phyloP scores from a whole-genome alignment of 2,888 invertebrate species.

The Stenchaetothrips biformis region DNA sequence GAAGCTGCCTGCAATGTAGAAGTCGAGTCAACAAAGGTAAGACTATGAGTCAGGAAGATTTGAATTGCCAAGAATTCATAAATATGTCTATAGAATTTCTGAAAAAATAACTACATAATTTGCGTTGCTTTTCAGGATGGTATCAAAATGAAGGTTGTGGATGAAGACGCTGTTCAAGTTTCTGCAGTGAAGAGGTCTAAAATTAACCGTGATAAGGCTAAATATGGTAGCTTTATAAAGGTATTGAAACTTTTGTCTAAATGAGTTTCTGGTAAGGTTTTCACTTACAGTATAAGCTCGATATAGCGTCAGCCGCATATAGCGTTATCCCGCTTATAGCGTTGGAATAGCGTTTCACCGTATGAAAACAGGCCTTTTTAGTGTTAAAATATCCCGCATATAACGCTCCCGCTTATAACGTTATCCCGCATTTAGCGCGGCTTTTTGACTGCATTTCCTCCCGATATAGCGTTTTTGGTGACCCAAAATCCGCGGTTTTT shows the following conservation, averaged over 20 bases:
- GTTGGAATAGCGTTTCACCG: no score
- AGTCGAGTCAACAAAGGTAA: constrained; percentile 36
- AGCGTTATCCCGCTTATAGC: no score
- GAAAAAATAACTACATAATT: constrained; percentile 8
- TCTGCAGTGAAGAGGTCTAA: constrained; percentile 43
- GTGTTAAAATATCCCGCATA: no score
- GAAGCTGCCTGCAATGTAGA: constrained; percentile 64
- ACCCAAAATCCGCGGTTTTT: no score
- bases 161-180: constrained; percentile 36
- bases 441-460: no score
- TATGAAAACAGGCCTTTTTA: no score
- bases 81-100: not conserved
- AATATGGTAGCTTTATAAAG: constrained; percentile 50
- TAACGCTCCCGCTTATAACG: no score
- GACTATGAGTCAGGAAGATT: not conserved
- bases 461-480: no score
- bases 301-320: no score
- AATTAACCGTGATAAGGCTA: constrained; percentile 41
- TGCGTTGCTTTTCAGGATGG: constrained; percentile 38
- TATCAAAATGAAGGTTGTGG: constrained; percentile 39
- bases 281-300: no score
- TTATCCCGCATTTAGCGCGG: no score
- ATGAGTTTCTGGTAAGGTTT: constrained; percentile 43
- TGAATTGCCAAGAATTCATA: constrained; percentile 26
- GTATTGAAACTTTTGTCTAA: constrained; percentile 47